Percentiles rank a stretch among this genome's conserved stretches.
Evolutionary conservation across 2,797 vertebrate genomes (phyloP).

Genomic region (Myotis vivesi): DNA sequence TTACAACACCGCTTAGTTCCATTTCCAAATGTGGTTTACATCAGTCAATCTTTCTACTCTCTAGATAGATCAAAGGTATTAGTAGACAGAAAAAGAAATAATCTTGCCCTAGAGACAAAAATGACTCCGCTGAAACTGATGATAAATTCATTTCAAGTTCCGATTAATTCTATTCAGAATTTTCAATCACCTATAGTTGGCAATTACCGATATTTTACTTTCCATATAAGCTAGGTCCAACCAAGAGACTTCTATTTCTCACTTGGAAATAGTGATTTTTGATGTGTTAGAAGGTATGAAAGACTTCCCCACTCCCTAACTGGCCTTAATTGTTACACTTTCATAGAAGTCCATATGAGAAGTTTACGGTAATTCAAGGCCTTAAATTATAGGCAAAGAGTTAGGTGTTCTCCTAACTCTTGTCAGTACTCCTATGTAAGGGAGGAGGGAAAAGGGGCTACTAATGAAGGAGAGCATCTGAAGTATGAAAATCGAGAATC

Average conservation of each 20-base stretch:
- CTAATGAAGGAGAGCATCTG: neutral
- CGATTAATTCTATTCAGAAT: neutral
- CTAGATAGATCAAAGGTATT: neutral
- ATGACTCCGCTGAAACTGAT: neutral
- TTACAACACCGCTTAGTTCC: neutral
- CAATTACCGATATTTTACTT: neutral
- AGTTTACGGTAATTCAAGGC: neutral
- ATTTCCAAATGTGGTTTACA: neutral
- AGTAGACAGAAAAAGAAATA: neutral
- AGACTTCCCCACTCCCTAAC: neutral
- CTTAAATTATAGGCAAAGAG: neutral
- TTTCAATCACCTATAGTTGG: neutral
- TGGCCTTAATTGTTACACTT: neutral
- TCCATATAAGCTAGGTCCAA: neutral
- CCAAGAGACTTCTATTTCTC: neutral
- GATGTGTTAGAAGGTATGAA: conserved; percentile 4
- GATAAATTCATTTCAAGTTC: conserved; percentile 5
- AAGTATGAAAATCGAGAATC: neutral
- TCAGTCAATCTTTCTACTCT: neutral
- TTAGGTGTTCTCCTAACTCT: neutral
- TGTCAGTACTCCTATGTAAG: neutral
- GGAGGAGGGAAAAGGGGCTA: neutral
- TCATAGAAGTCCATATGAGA: neutral
- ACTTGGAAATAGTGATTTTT: neutral
- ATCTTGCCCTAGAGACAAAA: neutral